Evolutionary conservation across 2,888 invertebrate species (phyloP).

Genomic region (Deroplatys truncata): DNA sequence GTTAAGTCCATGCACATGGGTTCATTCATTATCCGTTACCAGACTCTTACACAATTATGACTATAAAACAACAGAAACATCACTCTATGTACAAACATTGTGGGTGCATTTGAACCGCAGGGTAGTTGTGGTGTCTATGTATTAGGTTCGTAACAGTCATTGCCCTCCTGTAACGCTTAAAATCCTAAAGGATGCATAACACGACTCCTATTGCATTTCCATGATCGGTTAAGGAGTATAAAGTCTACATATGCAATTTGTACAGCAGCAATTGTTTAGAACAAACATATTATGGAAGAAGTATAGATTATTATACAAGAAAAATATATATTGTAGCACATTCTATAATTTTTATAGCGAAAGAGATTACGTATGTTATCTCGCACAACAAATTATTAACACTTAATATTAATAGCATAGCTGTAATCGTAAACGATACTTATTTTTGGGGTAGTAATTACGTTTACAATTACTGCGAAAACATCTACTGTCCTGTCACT

Average conservation of each 20-base stretch:
- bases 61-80: not conserved
- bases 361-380: too few species aligned
- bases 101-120: not conserved
- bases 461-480: too few species aligned
- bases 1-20: not conserved
- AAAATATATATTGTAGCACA: too few species aligned
- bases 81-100: not conserved
- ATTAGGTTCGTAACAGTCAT: not conserved
- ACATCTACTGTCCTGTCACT: not conserved
- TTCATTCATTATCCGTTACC: not conserved
- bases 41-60: not conserved
- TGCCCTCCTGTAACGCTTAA: not conserved
- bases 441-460: too few species aligned
- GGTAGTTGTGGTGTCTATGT: not conserved
- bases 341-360: too few species aligned
- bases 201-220: not conserved
- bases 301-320: too few species aligned
- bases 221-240: not conserved
- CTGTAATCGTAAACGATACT: too few species aligned
- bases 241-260: not conserved
- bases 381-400: too few species aligned
- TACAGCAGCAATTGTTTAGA: not conserved
- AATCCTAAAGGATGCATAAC: not conserved
- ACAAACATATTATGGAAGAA: not conserved
- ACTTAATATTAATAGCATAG: too few species aligned